A percentile compares a stretch with the other conserved stretches of the same genome.
phyloP scores from a whole-genome alignment of 2,888 invertebrate species.

The Holacanthella duospinosa region DNA sequence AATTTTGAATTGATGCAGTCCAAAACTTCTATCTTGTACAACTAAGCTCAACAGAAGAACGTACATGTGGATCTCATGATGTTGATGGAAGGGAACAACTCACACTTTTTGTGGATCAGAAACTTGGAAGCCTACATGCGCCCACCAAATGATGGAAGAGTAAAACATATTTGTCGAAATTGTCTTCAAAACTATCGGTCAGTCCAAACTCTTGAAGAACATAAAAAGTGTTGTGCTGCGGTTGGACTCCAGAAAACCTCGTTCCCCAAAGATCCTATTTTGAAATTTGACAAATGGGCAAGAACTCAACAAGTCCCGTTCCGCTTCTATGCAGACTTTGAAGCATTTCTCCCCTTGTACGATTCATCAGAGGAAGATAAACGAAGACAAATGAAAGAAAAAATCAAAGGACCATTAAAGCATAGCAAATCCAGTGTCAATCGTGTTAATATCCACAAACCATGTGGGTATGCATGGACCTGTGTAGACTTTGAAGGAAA shows the following conservation, averaged over 20 bases:
- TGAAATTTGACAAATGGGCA: not conserved
- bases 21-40: not conserved
- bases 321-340: not conserved
- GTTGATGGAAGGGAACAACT: not conserved
- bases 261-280: not conserved
- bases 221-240: constrained; percentile 4
- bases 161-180: constrained; percentile 1
- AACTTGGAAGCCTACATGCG: not conserved
- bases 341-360: not conserved
- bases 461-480: not conserved
- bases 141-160: not conserved
- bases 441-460: not conserved
- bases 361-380: not conserved
- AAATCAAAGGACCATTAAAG: not conserved
- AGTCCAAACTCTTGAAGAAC: not conserved
- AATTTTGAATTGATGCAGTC: not conserved
- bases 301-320: not conserved
- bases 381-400: not conserved
- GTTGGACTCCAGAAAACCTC: not conserved
- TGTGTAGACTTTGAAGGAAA: not conserved
- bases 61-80: not conserved
- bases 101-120: not conserved
- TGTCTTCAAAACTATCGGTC: not conserved
- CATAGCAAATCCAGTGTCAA: not conserved
- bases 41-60: not conserved